A percentile compares a stretch with the other conserved stretches of the same genome.
phyloP scores from a whole-genome alignment of 1,140 invertebrate genomes.

The Contarinia nasturtii region DNA sequence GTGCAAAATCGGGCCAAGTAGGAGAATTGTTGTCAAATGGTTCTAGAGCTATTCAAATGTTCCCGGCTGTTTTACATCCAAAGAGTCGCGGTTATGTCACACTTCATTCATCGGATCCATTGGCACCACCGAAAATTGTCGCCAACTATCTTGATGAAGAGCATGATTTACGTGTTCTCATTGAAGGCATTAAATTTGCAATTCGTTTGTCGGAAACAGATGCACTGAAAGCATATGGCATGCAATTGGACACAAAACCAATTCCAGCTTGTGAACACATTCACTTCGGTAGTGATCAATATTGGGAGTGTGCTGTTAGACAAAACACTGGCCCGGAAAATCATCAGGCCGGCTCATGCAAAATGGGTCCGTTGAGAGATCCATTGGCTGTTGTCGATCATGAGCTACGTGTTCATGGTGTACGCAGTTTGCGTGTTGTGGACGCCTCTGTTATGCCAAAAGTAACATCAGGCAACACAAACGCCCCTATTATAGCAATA shows the following conservation, averaged over 20 bases:
- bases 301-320: constrained; percentile 61
- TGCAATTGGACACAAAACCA: constrained; percentile 46
- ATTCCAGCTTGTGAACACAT: constrained; percentile 49
- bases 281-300: constrained; percentile 52
- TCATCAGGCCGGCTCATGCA: constrained; percentile 57
- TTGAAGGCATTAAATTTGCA: constrained; percentile 56
- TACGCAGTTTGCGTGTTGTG: constrained; percentile 32
- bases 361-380: constrained; percentile 36
- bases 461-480: constrained; percentile 39
- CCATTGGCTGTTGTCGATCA: constrained; percentile 34
- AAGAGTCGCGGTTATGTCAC: constrained; percentile 60
- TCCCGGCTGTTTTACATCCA: constrained; percentile 49
- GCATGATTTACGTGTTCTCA: constrained; percentile 48
- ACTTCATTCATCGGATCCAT: constrained; percentile 54
- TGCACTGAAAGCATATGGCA: constrained; percentile 47
- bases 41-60: constrained; percentile 39
- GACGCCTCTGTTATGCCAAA: constrained; percentile 44
- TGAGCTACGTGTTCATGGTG: constrained; percentile 27
- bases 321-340: constrained; percentile 62
- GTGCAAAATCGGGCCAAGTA: constrained; percentile 66
- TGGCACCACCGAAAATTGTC: constrained; percentile 59
- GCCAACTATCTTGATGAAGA: constrained; percentile 64
- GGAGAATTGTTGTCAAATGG: constrained; percentile 46
- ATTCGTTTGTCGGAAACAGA: constrained; percentile 43
- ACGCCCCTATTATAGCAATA: constrained; percentile 42